phyloP scores from a whole-genome alignment of 2,888 invertebrate species.

The Pilophorus perplexus region DNA sequence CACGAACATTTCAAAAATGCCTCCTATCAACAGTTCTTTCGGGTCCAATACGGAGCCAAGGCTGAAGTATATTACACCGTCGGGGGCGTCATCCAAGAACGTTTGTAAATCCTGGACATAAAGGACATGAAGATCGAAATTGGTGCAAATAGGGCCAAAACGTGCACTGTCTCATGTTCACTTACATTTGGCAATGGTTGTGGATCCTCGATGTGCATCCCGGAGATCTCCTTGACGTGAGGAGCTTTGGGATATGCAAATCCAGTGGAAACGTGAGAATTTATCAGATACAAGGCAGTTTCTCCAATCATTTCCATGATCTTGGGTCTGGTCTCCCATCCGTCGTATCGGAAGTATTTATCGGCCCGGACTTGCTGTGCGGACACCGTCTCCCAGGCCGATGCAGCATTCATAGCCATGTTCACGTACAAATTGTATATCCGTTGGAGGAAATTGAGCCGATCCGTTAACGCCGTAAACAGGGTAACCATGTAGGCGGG shows the following conservation, averaged over 20 bases:
- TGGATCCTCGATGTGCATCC: conserved; percentile 76
- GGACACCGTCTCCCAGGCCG: neutral
- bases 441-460: neutral
- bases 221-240: conserved; percentile 79
- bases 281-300: conserved; percentile 29
- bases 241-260: conserved; percentile 75
- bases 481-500: conserved; percentile 35
- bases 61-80: conserved; percentile 76
- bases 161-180: too few species aligned
- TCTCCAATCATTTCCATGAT: conserved; percentile 31
- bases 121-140: too few species aligned
- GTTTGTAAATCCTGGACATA: conserved; percentile 68
- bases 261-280: conserved; percentile 12
- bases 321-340: conserved; percentile 43
- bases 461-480: neutral
- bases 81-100: conserved; percentile 61
- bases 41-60: conserved; percentile 79
- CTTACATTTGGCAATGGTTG: conserved; percentile 65
- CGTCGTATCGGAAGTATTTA: conserved; percentile 19
- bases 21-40: conserved; percentile 69
- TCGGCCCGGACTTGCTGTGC: neutral
- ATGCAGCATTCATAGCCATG: neutral
- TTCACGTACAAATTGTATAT: conserved; percentile 18
- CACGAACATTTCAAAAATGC: conserved; percentile 57
- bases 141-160: too few species aligned